Evolutionary conservation across 1,140 invertebrate genomes (phyloP), one percentile per base, ranked within the genome.

Genomic region (Pygmarrhopalites habei): DNA sequence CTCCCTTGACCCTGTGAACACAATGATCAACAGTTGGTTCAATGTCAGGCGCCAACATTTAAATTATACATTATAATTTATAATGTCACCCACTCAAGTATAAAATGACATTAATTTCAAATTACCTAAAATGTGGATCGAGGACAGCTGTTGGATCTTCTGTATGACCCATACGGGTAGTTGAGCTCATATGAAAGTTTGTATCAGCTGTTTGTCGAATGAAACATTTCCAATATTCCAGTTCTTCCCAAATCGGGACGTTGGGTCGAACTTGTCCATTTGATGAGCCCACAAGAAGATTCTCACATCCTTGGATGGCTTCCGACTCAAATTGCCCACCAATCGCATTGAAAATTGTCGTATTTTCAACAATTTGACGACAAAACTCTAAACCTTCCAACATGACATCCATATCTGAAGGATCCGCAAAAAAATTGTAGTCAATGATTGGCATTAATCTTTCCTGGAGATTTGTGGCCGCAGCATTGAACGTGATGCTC

Each of bases 161-260:
- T 0, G 21, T 15, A 0, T 23, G 26, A 17, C 76, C 75, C 76
- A 77, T 77, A 65, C 68, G 71, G 64, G 74, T 75, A 25, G 75
- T 75, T 5, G 74, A 72, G 0, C 70, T 66, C 3, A 69, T 70
- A 67, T 75, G 74, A 51, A 71, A 75, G 12, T 72, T 52, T 1
- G 89, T 93, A 85, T 90, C 88, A 1, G 88, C 86, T 51, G 90
- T 86, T 25, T 88, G 88, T 21, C 88, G 77, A 15, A 89, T 88
- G 71, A 89, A 85, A 72, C 90, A 93, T 71, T 90, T 89, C 78
- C 89, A 85, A 71, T 92, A 93, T 3, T 81, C 81, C 39, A 41
- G 12, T 12, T 12, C 12, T 12, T 41, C 39, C 12, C 12, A 12
- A 12, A n/a, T 12, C 12, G 39, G 39, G 39, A n/a, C 39, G n/a